Conservation (phyloP, 2,888 invertebrate species). For the Tinea pellionella region DNA sequence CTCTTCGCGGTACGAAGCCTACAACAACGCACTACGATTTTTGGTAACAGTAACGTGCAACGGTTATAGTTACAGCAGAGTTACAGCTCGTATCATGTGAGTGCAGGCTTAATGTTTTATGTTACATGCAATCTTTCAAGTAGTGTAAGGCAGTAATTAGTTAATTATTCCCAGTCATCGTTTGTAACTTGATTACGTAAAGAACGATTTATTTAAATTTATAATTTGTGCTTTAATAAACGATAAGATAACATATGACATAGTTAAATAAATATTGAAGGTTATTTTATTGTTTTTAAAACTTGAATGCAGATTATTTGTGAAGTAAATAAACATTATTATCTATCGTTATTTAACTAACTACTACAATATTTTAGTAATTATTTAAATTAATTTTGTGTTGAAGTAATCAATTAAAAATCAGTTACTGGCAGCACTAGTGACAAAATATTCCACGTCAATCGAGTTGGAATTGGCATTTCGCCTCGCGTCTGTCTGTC, state of each 20-base stretch:
- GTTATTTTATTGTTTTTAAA: not conserved
- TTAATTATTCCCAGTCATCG: not conserved
- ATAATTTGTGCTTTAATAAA: not conserved
- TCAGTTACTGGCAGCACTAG: slow-evolving; percentile 30
- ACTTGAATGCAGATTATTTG: not conserved
- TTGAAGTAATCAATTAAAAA: not conserved
- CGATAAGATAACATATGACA: not conserved
- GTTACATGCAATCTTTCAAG: not conserved
- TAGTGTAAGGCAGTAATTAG: not conserved
- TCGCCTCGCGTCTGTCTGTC: slow-evolving; percentile 32
- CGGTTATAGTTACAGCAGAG: too few relatives aligned
- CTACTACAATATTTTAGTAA: too few relatives aligned
- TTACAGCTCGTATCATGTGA: too few relatives aligned
- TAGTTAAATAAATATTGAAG: not conserved
- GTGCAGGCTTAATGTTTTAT: too few relatives aligned
- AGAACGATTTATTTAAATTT: not conserved
- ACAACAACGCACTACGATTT: too few relatives aligned
- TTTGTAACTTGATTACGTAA: not conserved
- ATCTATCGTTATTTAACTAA: not conserved
- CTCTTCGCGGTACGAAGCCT: too few relatives aligned
- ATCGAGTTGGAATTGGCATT: slow-evolving; percentile 67
- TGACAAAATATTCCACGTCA: slow-evolving; percentile 67
- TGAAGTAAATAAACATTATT: not conserved
- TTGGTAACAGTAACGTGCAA: too few relatives aligned
- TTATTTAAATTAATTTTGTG: too few relatives aligned